Base-by-base conservation (phyloP, 2,113 vertebrate genomes). In the Brachyistius frenatus region DNA sequence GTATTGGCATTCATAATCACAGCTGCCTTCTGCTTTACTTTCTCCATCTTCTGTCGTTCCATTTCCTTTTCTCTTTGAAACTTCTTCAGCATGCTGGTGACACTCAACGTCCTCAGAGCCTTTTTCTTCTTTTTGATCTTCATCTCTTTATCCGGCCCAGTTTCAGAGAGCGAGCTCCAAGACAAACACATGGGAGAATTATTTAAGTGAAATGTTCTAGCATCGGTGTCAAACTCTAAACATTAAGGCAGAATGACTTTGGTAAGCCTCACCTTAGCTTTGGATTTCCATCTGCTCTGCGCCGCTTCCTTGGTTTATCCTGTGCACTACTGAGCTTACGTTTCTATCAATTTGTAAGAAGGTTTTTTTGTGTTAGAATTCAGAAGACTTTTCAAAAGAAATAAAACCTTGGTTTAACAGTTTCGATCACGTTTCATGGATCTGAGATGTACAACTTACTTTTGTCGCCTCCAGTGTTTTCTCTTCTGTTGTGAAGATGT, bases 21-120 rank as follows among this genome's bases (percentile, higher is more conserved):
- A 0, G 65, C 33, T 0, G 10, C 23, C 37, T 2, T 66, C 30
- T 2, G 65, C 13, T 23, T 78, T 1, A 91, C 93, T 14, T 84
- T 91, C 7, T 91, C 93, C 93, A 81, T 93, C 67, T 87, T 85
- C 73, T 90, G 72, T 36, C 81, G 86, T 32, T 92, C 87, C 56
- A 75, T 91, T 55, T 96, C 95, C 55, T 99, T 99, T 88, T 98
- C 97, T 53, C 95, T 96, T 75, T 97, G 96, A 73, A 99, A 98
- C 75, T 96, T 97, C 76, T 95, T 97, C 73, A 99, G 76, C 96
- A 98, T 97, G 76, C 96, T 97, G 81, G 96, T 96, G 67, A 99
- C 95, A 0, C 94, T 96, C 54, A 96, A 60, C 2, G 94, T 81
- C 5, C 94, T 93, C 0, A 90, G 92, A 5, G 89, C 86, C 73